A percentile compares a stretch with the other conserved stretches of the same genome.
Evolutionary conservation across 2,888 invertebrate species (phyloP).

Genomic region (Parapristionchus giblindavisi): DNA sequence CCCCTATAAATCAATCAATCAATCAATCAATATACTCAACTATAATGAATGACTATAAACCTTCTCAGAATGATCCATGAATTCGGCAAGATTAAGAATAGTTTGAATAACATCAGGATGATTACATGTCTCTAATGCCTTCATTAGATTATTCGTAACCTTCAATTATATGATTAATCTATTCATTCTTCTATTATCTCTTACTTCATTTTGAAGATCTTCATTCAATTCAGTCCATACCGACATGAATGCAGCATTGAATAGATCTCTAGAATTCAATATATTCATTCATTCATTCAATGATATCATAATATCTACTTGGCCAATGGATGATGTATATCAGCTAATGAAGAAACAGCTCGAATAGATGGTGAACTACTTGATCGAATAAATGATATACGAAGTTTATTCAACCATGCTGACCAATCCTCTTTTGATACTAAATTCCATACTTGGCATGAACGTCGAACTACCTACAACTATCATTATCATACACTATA

Average conservation of each 20-base stretch:
- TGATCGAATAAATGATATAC: conserved; percentile 82
- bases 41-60: conserved; percentile 51
- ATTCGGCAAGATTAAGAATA: conserved; percentile 90
- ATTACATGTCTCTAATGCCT: conserved; percentile 81
- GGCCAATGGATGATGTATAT: conserved; percentile 92
- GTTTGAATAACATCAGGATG: conserved; percentile 64
- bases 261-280: conserved; percentile 77
- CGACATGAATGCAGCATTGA: conserved; percentile 98
- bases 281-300: background rate
- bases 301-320: conserved; percentile 69
- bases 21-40: background rate
- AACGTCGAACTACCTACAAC: no score
- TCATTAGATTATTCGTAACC: conserved; percentile 65
- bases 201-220: conserved; percentile 83
- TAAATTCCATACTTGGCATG: no score
- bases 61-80: conserved; percentile 98
- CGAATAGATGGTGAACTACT: conserved; percentile 93
- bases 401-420: conserved; percentile 91
- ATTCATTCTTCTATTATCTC: conserved; percentile 77
- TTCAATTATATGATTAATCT: conserved; percentile 1
- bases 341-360: conserved; percentile 89
- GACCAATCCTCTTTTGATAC: conserved; percentile 90
- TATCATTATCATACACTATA: background rate
- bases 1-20: conserved; percentile 78
- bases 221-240: conserved; percentile 95